Conservation (phyloP, 2,113 vertebrate genomes). For the Channa argus region DNA sequence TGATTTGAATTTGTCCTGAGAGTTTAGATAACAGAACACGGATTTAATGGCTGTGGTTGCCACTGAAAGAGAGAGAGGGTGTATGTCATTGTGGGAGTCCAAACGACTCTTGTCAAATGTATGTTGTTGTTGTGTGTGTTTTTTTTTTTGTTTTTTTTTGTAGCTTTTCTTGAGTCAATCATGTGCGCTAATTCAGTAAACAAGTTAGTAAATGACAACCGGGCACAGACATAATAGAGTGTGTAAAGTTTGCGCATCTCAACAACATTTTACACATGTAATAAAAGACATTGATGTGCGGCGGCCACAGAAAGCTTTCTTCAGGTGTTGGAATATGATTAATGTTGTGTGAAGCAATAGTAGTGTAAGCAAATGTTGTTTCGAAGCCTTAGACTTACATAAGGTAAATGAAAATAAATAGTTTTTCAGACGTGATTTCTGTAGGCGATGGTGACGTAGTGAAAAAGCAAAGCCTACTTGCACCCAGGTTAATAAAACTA, state of each 20-base stretch:
- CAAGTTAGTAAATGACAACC: background rate
- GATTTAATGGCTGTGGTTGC: constrained; percentile 4
- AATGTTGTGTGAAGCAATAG: background rate
- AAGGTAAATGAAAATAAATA: constrained; percentile 22
- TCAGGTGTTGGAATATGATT: background rate
- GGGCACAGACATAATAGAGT: background rate
- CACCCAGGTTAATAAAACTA: constrained; percentile 61
- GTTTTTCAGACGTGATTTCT: constrained; percentile 50
- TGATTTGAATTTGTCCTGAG: background rate
- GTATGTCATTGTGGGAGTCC: background rate
- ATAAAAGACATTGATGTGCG: background rate
- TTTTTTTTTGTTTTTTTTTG: constrained; percentile 17
- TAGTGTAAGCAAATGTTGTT: background rate
- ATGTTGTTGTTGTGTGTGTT: background rate
- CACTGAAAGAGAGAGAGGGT: background rate
- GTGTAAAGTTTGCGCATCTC: background rate
- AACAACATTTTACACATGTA: background rate
- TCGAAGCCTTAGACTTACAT: background rate
- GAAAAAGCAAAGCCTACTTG: constrained; percentile 61
- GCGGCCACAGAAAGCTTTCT: background rate
- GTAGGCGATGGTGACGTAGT: constrained; percentile 68
- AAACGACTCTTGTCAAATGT: background rate
- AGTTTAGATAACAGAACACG: background rate
- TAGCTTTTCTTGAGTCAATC: background rate
- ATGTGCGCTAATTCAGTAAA: background rate